Conservation (phyloP, 2,797 vertebrate genomes). For the Poecilia picta region DNA sequence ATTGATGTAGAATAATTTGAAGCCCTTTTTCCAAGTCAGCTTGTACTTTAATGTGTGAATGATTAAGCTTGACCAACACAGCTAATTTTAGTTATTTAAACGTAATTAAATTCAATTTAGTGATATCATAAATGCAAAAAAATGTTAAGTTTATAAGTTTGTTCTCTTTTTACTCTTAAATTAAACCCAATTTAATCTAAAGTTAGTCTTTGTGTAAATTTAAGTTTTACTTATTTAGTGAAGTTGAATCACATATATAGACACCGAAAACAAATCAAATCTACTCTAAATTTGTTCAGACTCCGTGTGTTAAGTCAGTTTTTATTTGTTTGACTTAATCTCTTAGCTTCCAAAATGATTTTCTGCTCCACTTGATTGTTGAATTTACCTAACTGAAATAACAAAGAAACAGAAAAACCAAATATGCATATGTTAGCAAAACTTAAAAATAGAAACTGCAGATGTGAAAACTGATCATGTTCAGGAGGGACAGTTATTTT, state of each 20-base stretch:
- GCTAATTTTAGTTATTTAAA: background rate
- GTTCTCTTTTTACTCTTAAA: background rate
- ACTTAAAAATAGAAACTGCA: constrained; percentile 19
- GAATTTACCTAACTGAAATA: background rate
- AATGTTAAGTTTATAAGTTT: background rate
- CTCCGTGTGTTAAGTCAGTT: background rate
- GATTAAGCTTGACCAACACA: background rate
- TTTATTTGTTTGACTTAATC: background rate
- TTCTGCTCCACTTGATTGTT: background rate
- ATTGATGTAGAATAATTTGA: background rate
- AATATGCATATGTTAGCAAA: constrained; percentile 4
- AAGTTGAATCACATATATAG: background rate
- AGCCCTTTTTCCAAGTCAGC: background rate
- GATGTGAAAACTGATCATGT: constrained; percentile 45
- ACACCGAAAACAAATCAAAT: background rate
- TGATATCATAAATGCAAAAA: too few species aligned
- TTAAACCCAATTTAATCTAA: background rate
- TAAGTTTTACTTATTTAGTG: background rate
- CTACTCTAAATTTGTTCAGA: background rate
- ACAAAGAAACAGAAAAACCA: background rate
- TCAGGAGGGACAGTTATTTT: constrained; percentile 31
- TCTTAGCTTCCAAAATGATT: background rate
- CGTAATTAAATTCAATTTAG: too few species aligned
- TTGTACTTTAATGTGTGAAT: background rate
- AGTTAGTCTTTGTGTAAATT: background rate